These are phyloP conservation scores for Agonum fuliginosum DNA, from an alignment of 2,888 invertebrate genomes.

Conservation along the genomic window DNA sequence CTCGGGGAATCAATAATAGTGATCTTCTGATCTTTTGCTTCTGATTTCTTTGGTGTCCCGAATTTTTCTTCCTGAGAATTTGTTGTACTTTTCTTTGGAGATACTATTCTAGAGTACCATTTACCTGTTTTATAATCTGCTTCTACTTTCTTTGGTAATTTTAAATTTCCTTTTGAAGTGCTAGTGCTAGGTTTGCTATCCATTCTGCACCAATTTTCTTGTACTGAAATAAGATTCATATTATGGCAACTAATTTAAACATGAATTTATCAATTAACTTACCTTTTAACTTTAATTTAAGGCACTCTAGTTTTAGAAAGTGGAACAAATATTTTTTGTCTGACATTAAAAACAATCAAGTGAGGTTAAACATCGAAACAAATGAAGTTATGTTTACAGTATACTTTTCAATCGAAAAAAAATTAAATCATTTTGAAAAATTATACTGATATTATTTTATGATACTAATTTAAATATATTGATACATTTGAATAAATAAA, in stretches of 20 bases:
- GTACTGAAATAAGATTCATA: not conserved
- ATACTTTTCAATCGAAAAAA: conserved; percentile 6
- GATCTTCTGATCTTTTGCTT: conserved; percentile 12
- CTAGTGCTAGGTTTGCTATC: not conserved
- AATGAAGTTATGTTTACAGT: conserved; percentile 11
- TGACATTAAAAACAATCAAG: not conserved
- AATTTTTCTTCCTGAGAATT: not conserved
- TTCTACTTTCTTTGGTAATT: not conserved
- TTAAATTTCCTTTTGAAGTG: not conserved
- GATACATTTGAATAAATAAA: no score
- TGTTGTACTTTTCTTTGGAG: not conserved
- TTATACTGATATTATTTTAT: no score
- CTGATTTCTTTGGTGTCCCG: not conserved
- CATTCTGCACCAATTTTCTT: not conserved
- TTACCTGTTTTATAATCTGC: conserved; percentile 1
- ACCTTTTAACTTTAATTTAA: not conserved
- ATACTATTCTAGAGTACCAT: not conserved
- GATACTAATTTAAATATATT: no score
- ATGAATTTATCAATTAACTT: no score
- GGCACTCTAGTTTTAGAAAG: not conserved
- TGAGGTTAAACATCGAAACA: conserved; percentile 13
- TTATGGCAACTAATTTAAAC: no score
- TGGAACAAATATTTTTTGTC: not conserved
- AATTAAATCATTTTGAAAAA: not conserved
- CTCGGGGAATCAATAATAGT: not conserved